Base-by-base conservation (phyloP, 2,797 vertebrate species). In the Smutsia gigantea region DNA sequence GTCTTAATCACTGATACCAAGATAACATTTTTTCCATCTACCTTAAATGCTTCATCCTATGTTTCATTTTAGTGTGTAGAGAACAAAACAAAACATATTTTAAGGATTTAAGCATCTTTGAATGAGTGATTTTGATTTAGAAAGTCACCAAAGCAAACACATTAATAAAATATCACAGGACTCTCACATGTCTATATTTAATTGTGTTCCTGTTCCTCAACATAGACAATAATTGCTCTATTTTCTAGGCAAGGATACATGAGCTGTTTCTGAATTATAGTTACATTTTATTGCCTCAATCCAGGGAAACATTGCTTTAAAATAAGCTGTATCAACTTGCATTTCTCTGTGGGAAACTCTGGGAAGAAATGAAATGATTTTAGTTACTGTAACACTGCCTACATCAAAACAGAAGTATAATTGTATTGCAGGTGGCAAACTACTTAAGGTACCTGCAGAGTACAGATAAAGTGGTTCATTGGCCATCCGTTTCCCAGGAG, bases 381-480 rank as follows among this genome's bases (percentile, higher is more conserved):
- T 68, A 95, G 87, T 55, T 66, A 89, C 92, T 34, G 1, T 78
- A 93, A 75, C 93, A 95, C 46, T 92, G 31, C 79, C 61, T 89
- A 77, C 64, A 94, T 91, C 39, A 89, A 93, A 97, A 90, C 23
- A 90, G 72, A 97, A 83, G 51, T 68, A 90, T 91, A 98, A 97
- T 87, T 97, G 85, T 59, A 77, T 17, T 71, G 66, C 95, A 97
- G 19, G 83, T 34, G 77, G 68, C 39, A 97, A 97, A 78, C n/a
- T 68, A 96, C 12, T 96, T 82, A 63, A 34, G 96, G 59, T 92
- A 96, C 51, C 89, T 98, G 95, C 98, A 96, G 97, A 96, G 53
- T n/a, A 71, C 1, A 98, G 97, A 97, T 96, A 98, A 97, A 97
- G 69, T 66, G 61, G 88, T 97, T 97, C 90, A 68, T 78, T 98